A percentile compares a stretch with the other conserved stretches of the same genome.
Evolutionary conservation across 2,797 vertebrate species (phyloP).

Genomic region (Cirrhinus mrigala): DNA sequence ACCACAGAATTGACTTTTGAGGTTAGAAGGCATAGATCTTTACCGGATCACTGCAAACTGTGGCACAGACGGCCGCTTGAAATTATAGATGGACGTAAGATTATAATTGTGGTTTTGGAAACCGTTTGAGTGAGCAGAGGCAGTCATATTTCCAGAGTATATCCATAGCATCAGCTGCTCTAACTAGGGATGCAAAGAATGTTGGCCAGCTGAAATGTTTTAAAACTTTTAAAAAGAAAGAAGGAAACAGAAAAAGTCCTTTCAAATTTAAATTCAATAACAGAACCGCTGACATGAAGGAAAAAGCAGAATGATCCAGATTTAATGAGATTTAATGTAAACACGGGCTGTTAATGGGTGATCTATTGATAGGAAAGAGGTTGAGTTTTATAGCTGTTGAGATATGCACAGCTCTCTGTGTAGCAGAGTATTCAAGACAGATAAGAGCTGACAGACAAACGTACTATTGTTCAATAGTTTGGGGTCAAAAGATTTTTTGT

Average conservation of each 20-base stretch:
- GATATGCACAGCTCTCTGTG: neutral
- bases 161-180: constrained; percentile 28
- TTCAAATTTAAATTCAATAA: neutral
- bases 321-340: constrained; percentile 15
- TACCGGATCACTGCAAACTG: constrained; percentile 37
- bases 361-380: constrained; percentile 15
- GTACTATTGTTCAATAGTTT: neutral
- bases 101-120: constrained; percentile 57
- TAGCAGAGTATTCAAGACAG: neutral
- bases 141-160: constrained; percentile 3
- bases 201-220: neutral
- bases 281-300: neutral
- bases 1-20: constrained; percentile 49
- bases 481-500: too few species aligned
- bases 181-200: constrained; percentile 35
- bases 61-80: constrained; percentile 34
- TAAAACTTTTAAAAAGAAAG: neutral
- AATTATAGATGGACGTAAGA: constrained; percentile 48
- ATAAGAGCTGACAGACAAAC: neutral
- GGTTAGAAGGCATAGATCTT: constrained; percentile 30
- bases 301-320: neutral
- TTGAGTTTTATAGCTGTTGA: constrained; percentile 13
- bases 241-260: neutral
- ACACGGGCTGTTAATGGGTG: constrained; percentile 11
- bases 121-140: constrained; percentile 1